These are phyloP conservation scores for Idaea aversata DNA, from an alignment of 2,888 invertebrate species.

Conservation along the genomic window DNA sequence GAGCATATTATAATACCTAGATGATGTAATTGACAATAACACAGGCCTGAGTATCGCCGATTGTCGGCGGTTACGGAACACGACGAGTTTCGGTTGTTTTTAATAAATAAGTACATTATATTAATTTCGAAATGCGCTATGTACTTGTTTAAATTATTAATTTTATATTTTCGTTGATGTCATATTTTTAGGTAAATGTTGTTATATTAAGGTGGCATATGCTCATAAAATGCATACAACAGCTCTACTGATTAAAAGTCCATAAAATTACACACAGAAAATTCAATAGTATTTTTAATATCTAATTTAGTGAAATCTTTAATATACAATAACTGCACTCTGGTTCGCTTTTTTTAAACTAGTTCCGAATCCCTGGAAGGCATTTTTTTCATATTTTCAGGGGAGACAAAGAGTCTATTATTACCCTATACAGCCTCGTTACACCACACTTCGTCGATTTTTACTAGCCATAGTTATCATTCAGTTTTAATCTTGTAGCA, in stretches of 20 bases:
- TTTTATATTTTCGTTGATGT: slow-evolving; percentile 59
- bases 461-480: no score
- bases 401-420: no score
- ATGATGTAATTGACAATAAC: slow-evolving; percentile 79
- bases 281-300: background rate
- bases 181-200: slow-evolving; percentile 43
- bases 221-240: background rate
- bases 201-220: slow-evolving; percentile 9
- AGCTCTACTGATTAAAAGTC: background rate
- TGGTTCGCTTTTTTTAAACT: no score
- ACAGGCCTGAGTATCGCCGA: slow-evolving; percentile 60
- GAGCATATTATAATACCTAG: slow-evolving; percentile 70
- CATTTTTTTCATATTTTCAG: no score
- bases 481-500: no score
- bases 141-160: slow-evolving; percentile 57
- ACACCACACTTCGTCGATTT: no score
- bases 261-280: background rate
- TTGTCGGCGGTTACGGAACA: slow-evolving; percentile 29
- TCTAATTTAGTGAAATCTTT: no score
- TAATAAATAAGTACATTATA: slow-evolving; percentile 65
- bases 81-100: slow-evolving; percentile 49
- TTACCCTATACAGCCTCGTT: no score
- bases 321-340: no score
- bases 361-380: no score
- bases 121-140: slow-evolving; percentile 45